Evolutionary conservation across 2,888 invertebrate species (phyloP).

Genomic region (Spisula subtruncata): DNA sequence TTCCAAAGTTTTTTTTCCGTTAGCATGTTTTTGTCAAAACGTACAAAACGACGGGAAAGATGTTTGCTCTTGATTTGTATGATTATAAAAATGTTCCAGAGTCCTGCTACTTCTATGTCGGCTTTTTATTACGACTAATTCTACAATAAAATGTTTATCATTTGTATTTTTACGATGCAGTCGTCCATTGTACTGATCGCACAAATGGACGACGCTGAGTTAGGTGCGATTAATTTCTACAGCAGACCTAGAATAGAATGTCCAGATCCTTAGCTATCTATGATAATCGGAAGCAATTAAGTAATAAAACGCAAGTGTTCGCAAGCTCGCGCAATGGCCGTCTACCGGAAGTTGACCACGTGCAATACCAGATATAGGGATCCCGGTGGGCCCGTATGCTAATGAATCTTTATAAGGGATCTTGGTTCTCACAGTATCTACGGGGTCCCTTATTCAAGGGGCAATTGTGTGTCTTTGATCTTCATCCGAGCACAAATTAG

Average conservation of each 20-base stretch:
- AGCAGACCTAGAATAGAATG: neutral
- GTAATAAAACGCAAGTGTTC: constrained; percentile 7
- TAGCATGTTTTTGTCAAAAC: no score
- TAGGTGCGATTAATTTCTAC: neutral
- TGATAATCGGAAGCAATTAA: neutral
- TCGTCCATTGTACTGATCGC: neutral
- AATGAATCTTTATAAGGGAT: constrained; percentile 11
- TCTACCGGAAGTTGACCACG: constrained; percentile 34
- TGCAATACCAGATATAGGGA: constrained; percentile 27
- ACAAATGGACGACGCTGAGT: neutral
- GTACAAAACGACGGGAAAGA: neutral
- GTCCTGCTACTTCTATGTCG: neutral
- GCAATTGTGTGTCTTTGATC: constrained; percentile 41
- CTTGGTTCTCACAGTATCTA: constrained; percentile 17
- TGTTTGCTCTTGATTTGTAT: neutral
- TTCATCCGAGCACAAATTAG: neutral
- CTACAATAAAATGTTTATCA: neutral
- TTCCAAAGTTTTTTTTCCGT: no score
- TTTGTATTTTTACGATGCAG: neutral
- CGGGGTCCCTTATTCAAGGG: constrained; percentile 3
- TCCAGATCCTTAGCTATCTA: neutral
- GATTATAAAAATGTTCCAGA: neutral
- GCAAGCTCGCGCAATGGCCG: neutral
- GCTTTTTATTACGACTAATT: neutral
- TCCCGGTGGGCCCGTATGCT: constrained; percentile 4